Conservation (phyloP, 2,797 vertebrate genomes). For the Thunnus albacares region DNA sequence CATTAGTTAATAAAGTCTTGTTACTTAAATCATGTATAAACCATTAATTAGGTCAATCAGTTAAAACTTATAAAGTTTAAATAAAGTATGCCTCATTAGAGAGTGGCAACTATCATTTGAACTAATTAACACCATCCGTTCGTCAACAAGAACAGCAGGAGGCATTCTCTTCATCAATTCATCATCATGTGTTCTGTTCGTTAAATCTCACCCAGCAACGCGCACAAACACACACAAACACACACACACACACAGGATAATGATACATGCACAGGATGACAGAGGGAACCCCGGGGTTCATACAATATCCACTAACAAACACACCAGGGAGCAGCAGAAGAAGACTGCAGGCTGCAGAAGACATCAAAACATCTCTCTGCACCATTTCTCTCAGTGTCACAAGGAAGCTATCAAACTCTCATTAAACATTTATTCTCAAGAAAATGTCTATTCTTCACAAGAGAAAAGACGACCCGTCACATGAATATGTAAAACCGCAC, state of each 20-base stretch:
- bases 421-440: conserved; percentile 55
- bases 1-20: too few species aligned
- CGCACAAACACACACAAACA: conserved; percentile 20
- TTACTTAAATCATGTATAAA: too few species aligned
- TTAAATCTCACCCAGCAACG: conserved; percentile 5
- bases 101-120: not conserved
- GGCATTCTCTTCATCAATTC: not conserved
- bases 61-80: not conserved
- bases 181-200: conserved; percentile 10
- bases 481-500: conserved; percentile 1
- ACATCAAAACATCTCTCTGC: conserved; percentile 51
- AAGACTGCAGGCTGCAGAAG: conserved; percentile 35
- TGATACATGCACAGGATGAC: conserved; percentile 36
- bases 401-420: conserved; percentile 33
- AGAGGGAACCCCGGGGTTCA: conserved; percentile 33
- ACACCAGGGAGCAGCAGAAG: conserved; percentile 53
- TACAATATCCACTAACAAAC: conserved; percentile 53
- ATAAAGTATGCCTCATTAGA: not conserved
- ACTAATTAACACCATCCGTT: not conserved
- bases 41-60: not conserved
- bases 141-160: conserved; percentile 28
- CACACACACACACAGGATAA: conserved; percentile 19
- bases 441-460: conserved; percentile 18
- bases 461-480: not conserved
- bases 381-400: conserved; percentile 30